These are phyloP conservation scores for Escarpia spicata DNA, from an alignment of 2,888 invertebrate species.

Conservation along the genomic window DNA sequence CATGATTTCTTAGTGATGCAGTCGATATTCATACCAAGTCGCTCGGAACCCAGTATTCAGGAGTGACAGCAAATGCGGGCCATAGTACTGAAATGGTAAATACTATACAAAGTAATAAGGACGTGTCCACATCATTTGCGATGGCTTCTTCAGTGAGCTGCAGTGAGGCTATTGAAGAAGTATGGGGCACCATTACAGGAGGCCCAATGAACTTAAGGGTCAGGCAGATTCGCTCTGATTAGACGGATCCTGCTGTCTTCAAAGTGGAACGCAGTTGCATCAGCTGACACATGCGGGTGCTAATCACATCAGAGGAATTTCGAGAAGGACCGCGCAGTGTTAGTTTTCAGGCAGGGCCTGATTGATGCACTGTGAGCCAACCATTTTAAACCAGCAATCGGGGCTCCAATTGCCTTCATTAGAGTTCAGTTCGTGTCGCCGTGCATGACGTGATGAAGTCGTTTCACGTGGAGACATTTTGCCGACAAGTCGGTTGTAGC, in stretches of 20 bases:
- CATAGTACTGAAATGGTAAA: not conserved
- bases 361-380: conserved; percentile 1
- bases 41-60: no score
- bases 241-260: not conserved
- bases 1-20: no score
- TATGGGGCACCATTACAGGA: not conserved
- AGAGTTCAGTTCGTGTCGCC: not conserved
- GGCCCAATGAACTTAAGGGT: not conserved
- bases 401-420: not conserved
- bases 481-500: not conserved
- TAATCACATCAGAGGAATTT: not conserved
- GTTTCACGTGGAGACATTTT: not conserved
- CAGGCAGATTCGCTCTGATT: not conserved
- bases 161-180: not conserved
- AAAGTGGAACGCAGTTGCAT: not conserved
- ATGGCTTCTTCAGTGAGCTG: not conserved
- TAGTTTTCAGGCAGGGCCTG: not conserved
- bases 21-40: no score
- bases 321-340: not conserved
- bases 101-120: not conserved
- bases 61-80: not conserved
- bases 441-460: not conserved
- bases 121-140: not conserved
- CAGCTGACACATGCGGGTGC: not conserved
- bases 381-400: not conserved